Conservation (phyloP, 2,888 invertebrate species). For the Himalopsyche japonica region DNA sequence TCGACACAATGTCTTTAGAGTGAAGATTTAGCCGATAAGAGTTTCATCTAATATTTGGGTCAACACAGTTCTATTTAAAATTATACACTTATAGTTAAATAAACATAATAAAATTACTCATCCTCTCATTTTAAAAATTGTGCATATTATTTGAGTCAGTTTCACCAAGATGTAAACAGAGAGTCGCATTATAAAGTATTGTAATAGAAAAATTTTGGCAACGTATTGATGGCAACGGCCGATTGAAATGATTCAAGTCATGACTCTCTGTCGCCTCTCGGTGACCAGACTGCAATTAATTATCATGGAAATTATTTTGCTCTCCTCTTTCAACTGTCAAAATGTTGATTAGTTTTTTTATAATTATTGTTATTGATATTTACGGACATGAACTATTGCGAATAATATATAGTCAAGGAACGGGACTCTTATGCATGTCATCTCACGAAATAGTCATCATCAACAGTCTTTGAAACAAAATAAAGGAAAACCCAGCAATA, state of each 20-base stretch:
- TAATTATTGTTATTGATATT: background rate
- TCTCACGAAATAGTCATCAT: background rate
- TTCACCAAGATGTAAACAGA: background rate
- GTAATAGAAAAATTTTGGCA: too few relatives aligned
- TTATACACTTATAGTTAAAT: too few relatives aligned
- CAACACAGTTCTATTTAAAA: too few relatives aligned
- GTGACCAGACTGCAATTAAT: background rate
- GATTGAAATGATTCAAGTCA: background rate
- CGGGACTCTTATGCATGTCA: background rate
- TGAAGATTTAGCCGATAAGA: too few relatives aligned
- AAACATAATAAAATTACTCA: too few relatives aligned
- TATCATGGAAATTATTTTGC: background rate
- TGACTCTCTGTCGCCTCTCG: background rate
- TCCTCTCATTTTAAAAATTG: background rate
- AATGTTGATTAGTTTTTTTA: background rate
- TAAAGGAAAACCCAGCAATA: background rate
- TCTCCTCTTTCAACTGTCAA: background rate
- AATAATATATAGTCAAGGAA: background rate
- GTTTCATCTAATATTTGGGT: too few relatives aligned
- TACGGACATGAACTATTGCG: background rate
- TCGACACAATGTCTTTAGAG: too few relatives aligned
- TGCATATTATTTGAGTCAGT: background rate
- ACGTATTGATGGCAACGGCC: background rate
- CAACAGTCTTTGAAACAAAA: background rate
- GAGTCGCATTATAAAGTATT: background rate